Evolutionary conservation across 1,140 invertebrate genomes (phyloP).

Genomic region (Melipona quadrifasciata): DNA sequence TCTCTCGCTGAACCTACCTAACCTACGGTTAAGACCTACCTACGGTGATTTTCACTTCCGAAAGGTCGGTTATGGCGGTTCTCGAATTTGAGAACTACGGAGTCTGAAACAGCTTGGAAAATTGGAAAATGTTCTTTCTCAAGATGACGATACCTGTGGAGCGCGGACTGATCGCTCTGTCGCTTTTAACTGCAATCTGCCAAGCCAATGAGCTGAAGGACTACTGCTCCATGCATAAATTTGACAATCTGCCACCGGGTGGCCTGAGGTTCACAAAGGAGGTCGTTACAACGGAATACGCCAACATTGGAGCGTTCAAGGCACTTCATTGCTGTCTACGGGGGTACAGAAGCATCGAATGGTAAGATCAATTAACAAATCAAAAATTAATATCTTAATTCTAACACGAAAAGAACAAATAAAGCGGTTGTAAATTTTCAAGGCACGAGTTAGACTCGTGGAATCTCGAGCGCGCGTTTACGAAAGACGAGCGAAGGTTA

Average conservation of each 20-base stretch:
- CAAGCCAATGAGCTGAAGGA: slow-evolving; percentile 76
- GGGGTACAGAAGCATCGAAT: slow-evolving; percentile 89
- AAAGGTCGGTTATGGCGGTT: slow-evolving; percentile 26
- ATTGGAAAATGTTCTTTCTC: not conserved
- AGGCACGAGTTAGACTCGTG: not conserved
- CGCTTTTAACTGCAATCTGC: slow-evolving; percentile 43
- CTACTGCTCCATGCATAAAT: slow-evolving; percentile 78
- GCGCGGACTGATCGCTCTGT: slow-evolving; percentile 33
- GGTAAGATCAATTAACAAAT: slow-evolving; percentile 82
- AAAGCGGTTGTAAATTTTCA: not conserved
- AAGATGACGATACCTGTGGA: slow-evolving; percentile 48
- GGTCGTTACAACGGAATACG: slow-evolving; percentile 85
- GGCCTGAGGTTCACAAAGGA: slow-evolving; percentile 87
- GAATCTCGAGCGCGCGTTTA: not conserved
- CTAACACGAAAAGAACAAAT: not conserved
- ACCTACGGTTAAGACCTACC: slow-evolving; percentile 8
- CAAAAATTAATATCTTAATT: not conserved
- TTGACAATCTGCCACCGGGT: slow-evolving; percentile 73
- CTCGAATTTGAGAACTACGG: not conserved
- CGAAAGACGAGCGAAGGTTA: slow-evolving; percentile 28
- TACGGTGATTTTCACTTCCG: slow-evolving; percentile 21
- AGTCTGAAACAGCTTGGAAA: slow-evolving; percentile 11
- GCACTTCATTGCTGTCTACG: slow-evolving; percentile 89
- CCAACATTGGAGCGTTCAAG: slow-evolving; percentile 86
- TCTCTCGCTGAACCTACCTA: not conserved